These are phyloP conservation scores for Mythimna pallens DNA, from an alignment of 2,888 invertebrate genomes.

Conservation along the genomic window DNA sequence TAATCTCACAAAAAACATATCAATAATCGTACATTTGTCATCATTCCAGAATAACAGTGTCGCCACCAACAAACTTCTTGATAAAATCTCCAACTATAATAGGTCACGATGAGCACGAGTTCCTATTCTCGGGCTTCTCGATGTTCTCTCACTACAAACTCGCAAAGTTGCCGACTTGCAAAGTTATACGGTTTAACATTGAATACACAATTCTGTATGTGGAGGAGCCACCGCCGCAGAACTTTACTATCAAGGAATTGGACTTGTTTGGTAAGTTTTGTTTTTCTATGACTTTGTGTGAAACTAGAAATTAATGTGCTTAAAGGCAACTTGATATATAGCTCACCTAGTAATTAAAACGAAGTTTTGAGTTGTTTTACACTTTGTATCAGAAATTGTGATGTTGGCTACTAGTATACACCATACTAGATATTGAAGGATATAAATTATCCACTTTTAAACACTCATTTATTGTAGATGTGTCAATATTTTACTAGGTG, in stretches of 20 bases:
- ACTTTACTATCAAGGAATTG: constrained; percentile 97
- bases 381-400: no score
- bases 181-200: constrained; percentile 98
- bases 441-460: no score
- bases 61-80: constrained; percentile 96
- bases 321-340: background rate
- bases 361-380: no score
- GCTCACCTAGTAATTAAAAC: no score
- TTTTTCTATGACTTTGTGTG: background rate
- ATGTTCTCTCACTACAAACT: constrained; percentile 98
- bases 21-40: background rate
- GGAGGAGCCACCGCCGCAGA: constrained; percentile 97
- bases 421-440: no score
- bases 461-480: no score
- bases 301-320: background rate
- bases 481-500: no score
- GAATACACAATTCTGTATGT: constrained; percentile 98
- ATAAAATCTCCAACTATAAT: constrained; percentile 98
- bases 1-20: background rate
- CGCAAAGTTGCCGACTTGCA: constrained; percentile 95
- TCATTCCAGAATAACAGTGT: constrained; percentile 90
- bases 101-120: constrained; percentile 98
- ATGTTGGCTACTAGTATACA: no score
- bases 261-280: constrained; percentile 95
- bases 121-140: constrained; percentile 99